Evolutionary conservation across 2,888 invertebrate genomes (phyloP).

Genomic region (Epinotia nisella): DNA sequence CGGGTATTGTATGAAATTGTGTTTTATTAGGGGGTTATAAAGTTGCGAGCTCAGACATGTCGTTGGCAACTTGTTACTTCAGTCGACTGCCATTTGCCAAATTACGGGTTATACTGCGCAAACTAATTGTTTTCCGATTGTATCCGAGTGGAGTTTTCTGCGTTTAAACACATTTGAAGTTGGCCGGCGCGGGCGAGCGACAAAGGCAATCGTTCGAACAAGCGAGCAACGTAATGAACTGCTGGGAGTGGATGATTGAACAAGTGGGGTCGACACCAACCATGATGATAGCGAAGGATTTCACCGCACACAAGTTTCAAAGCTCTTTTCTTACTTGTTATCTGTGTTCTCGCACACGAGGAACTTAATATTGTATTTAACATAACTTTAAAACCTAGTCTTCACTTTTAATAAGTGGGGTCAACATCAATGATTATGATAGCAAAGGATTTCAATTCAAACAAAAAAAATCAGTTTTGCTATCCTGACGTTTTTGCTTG

Average conservation of each 20-base stretch:
- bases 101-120: conserved; percentile 69
- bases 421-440: no score
- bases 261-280: conserved; percentile 28
- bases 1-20: conserved; percentile 79
- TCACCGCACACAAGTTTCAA: not conserved
- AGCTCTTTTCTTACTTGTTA: no score
- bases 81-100: conserved; percentile 66
- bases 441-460: no score
- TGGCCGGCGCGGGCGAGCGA: conserved; percentile 30
- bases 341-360: no score
- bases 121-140: conserved; percentile 78
- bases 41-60: conserved; percentile 73
- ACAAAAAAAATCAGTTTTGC: no score
- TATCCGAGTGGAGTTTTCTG: conserved; percentile 49
- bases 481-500: no score
- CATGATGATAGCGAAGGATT: conserved; percentile 20
- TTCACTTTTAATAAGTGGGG: no score
- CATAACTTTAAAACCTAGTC: no score
- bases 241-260: conserved; percentile 32
- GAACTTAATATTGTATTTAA: no score
- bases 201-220: conserved; percentile 41
- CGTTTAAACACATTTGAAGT: conserved; percentile 39
- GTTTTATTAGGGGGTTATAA: conserved; percentile 83
- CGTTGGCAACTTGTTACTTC: conserved; percentile 78
- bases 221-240: conserved; percentile 37